Evolutionary conservation across 1,140 invertebrate genomes (phyloP).

Genomic region (Trachymyrmex cornetzi): DNA sequence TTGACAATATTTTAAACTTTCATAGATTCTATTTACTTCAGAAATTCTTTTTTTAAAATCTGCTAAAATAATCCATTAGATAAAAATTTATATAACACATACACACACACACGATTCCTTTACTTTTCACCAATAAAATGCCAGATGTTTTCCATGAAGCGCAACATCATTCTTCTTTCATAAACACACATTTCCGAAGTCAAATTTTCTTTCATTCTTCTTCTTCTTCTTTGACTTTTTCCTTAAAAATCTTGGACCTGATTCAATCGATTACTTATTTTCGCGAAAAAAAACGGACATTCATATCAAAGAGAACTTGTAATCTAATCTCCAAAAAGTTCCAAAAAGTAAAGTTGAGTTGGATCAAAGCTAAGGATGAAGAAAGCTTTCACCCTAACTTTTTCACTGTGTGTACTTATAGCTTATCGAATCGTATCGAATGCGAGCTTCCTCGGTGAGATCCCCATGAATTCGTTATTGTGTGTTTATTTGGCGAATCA

Average conservation of each 20-base stretch:
- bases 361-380: slow-evolving; percentile 24
- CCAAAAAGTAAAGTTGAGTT: slow-evolving; percentile 14
- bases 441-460: neutral
- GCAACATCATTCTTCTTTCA: neutral
- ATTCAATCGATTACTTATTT: slow-evolving; percentile 41
- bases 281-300: neutral
- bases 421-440: slow-evolving; percentile 10
- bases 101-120: too few species aligned
- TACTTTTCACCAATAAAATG: slow-evolving; percentile 1
- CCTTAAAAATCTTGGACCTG: neutral
- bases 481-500: neutral
- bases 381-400: slow-evolving; percentile 37
- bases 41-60: neutral
- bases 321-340: slow-evolving; percentile 51
- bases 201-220: slow-evolving; percentile 1
- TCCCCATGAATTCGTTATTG: neutral
- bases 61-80: slow-evolving; percentile 4
- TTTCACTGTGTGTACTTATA: slow-evolving; percentile 5
- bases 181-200: neutral
- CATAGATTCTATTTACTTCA: neutral
- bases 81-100: slow-evolving; percentile 2
- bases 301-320: slow-evolving; percentile 31
- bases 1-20: neutral
- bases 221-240: neutral
- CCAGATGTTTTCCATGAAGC: neutral